Base-by-base conservation (phyloP, 2,888 invertebrate genomes). In the Osmoderma eremita region DNA sequence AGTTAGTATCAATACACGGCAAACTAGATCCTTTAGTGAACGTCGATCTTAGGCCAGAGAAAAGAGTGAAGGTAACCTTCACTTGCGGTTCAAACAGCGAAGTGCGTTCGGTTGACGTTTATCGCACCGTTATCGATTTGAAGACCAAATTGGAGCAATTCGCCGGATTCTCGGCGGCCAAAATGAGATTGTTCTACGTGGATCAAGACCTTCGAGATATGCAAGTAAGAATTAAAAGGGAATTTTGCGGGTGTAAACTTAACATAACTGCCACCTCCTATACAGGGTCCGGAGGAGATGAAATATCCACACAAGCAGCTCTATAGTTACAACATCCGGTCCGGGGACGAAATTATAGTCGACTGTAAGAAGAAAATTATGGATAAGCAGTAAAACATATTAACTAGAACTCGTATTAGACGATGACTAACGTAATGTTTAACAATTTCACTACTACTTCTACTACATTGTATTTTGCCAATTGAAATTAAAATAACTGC, bases 311-410 rank as follows among this genome's bases (percentile, higher is more conserved):
- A 91, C 75, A 95, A 95, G 79, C 93, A 92, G 80, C 86, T 97
- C 18, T 95, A 95, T 82, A 93, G 94, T 68, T 95, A 95, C 83
- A 95, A 95, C 82, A 92, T 96, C 69, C 86, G 91, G 72, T 91
- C 92, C 67, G 95, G 95, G 10, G 95, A 95, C 82, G 94, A 95
- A 82, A 95, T 96, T 76, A 92, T 95, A 72, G 91, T 96, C 69
- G 94, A 95, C 80, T 90, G 89, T 69, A 94, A 94, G 80, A 82
- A 87, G 72, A 88, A 88, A 78, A 51, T 41, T 22, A 67, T 61
- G 30, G 68, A 68, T 36, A 68, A 62, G 38, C 64, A 68, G 63
- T 63, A 64, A n/a, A n/a, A n/a, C n/a, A 58, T 30, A 4, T 30
- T 30, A 10, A 30, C 8, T 30, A 30, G n/a, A n/a, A 30, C 30